Evolutionary conservation across 2,888 invertebrate species (phyloP).

Genomic region (Brachypterus glaber): DNA sequence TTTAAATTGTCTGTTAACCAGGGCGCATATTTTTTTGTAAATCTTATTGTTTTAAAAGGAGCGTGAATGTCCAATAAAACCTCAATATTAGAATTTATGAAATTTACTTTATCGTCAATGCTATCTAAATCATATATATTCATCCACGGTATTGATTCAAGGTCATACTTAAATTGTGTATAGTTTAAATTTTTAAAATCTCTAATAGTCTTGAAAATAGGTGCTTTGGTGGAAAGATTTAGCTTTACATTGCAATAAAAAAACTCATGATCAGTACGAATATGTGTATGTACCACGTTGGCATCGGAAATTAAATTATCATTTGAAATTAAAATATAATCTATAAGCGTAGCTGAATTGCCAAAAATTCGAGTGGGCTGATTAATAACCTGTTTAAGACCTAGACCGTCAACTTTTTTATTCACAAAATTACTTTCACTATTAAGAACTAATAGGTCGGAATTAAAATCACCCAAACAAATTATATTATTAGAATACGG

Average conservation of each 20-base stretch:
- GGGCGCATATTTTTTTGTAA: neutral
- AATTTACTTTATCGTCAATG: conserved; percentile 3
- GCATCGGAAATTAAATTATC: neutral
- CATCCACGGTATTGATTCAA: conserved; percentile 5
- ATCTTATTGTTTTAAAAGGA: conserved; percentile 2
- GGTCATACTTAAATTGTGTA: neutral
- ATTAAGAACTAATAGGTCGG: no score
- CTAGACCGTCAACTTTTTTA: neutral
- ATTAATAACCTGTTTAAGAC: conserved; percentile 3
- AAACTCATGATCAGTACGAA: conserved; percentile 2
- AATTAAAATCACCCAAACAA: no score
- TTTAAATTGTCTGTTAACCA: conserved; percentile 3
- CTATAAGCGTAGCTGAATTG: neutral
- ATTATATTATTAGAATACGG: no score
- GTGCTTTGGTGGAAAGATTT: neutral
- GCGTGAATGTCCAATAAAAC: neutral
- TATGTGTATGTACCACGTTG: no score
- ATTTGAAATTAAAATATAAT: conserved; percentile 2
- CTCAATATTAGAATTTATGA: conserved; percentile 4
- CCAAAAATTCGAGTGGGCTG: conserved; percentile 1
- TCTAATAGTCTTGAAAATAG: neutral
- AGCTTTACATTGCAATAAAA: conserved; percentile 1
- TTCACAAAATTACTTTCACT: neutral
- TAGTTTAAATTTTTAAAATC: conserved; percentile 6
- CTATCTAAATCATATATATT: conserved; percentile 3